A percentile compares a stretch with the other conserved stretches of the same genome.
phyloP scores from a whole-genome alignment of 2,113 vertebrate species.

The Alligator sinensis region DNA sequence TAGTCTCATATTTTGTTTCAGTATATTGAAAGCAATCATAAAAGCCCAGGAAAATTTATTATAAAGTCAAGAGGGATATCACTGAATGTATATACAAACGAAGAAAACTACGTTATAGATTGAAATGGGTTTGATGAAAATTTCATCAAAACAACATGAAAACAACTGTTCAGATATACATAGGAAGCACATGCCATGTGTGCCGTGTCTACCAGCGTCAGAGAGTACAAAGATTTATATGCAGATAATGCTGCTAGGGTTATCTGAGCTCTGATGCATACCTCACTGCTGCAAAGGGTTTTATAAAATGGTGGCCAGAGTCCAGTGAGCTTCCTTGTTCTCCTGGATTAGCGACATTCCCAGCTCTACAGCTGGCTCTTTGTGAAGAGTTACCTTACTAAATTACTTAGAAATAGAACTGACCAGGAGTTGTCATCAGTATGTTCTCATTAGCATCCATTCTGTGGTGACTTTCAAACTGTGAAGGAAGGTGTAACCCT shows the following conservation, averaged over 20 bases:
- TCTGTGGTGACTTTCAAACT: neutral
- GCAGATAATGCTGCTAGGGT: neutral
- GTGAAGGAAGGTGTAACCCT: neutral
- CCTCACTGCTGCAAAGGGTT: neutral
- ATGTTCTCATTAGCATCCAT: neutral
- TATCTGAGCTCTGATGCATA: neutral
- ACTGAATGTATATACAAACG: constrained; percentile 6
- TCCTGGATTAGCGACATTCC: neutral
- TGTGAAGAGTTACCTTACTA: neutral
- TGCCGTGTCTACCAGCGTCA: constrained; percentile 1
- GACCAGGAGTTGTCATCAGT: neutral
- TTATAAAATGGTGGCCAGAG: neutral
- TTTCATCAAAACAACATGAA: constrained; percentile 66
- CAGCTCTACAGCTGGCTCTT: neutral
- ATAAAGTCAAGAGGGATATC: constrained; percentile 54
- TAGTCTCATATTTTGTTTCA: constrained; percentile 53
- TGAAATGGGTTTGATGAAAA: constrained; percentile 58
- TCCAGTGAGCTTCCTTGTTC: neutral
- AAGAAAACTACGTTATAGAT: constrained; percentile 45
- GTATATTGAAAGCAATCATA: constrained; percentile 40
- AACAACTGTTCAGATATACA: constrained; percentile 38
- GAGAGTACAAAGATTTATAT: neutral
- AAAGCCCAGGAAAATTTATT: constrained; percentile 54
- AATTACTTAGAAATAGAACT: neutral
- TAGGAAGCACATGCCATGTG: constrained; percentile 13